These are phyloP conservation scores for Rousettus madagascariensis DNA, from an alignment of 2,797 vertebrate genomes.

Conservation along the genomic window DNA sequence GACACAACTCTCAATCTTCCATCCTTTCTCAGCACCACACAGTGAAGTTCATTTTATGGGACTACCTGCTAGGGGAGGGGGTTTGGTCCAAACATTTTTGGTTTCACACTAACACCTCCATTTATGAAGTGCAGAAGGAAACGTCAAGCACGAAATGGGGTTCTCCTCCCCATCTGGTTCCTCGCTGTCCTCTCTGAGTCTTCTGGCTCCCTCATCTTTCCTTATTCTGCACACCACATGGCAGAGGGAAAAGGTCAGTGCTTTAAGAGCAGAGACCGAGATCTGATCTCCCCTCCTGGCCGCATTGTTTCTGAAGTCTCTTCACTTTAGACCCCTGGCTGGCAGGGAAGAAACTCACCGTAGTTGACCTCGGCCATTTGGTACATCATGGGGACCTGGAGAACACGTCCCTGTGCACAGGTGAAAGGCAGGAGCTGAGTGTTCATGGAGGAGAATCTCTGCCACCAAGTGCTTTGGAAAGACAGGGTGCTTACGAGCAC, in stretches of 20 bases:
- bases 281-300: background rate
- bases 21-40: background rate
- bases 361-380: constrained; percentile 91
- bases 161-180: background rate
- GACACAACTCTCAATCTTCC: background rate
- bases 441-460: constrained; percentile 88
- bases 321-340: background rate
- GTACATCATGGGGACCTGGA: constrained; percentile 94
- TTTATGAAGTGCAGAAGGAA: background rate
- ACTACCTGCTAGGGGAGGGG: background rate
- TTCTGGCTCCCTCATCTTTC: background rate
- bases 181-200: background rate
- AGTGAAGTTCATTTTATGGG: background rate
- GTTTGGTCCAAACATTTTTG: background rate
- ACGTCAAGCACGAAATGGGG: background rate
- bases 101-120: background rate
- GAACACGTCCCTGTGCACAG: constrained; percentile 82
- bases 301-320: background rate
- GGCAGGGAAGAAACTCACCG: constrained; percentile 84
- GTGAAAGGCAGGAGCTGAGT: constrained; percentile 91
- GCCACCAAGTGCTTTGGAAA: constrained; percentile 92
- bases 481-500: constrained; percentile 89
- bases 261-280: background rate
- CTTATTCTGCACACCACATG: background rate
- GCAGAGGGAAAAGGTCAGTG: background rate